Percentiles rank a stretch among this genome's conserved stretches.
These are phyloP conservation scores for Drosophila nr. perissopoda DNA, from an alignment of 2,888 invertebrate species.

Conservation along the genomic window DNA sequence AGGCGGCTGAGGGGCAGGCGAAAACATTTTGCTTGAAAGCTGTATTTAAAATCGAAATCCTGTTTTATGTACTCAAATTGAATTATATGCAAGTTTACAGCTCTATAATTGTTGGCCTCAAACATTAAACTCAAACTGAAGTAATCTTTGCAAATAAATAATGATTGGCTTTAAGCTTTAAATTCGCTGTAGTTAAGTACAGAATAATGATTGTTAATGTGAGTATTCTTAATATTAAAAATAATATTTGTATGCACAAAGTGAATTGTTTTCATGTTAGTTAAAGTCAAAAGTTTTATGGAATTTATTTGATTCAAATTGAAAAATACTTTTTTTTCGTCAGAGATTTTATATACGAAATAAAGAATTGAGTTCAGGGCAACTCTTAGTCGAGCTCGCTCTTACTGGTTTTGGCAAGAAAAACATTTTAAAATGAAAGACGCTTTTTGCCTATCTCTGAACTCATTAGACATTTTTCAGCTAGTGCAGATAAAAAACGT, in stretches of 20 bases:
- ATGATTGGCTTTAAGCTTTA: background rate
- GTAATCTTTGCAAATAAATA: background rate
- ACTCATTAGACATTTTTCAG: background rate
- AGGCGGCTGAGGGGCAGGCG: background rate
- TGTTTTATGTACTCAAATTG: background rate
- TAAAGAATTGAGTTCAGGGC: background rate
- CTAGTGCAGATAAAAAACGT: background rate
- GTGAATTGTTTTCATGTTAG: background rate
- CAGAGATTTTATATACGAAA: background rate
- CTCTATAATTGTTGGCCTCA: background rate
- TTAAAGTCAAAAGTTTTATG: background rate
- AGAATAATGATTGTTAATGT: background rate
- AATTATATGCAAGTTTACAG: rapidly evolving
- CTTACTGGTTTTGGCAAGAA: background rate
- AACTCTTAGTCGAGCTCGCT: background rate
- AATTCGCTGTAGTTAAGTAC: background rate
- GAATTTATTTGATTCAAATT: background rate
- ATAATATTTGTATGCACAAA: background rate
- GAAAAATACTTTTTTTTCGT: rapidly evolving
- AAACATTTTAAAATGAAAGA: background rate
- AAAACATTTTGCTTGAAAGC: background rate
- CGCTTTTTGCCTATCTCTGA: background rate
- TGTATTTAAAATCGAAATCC: background rate
- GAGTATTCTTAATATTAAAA: background rate
- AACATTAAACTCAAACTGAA: background rate